These are phyloP conservation scores for Pinctada fucata DNA, from an alignment of 2,888 invertebrate genomes.

Conservation along the genomic window DNA sequence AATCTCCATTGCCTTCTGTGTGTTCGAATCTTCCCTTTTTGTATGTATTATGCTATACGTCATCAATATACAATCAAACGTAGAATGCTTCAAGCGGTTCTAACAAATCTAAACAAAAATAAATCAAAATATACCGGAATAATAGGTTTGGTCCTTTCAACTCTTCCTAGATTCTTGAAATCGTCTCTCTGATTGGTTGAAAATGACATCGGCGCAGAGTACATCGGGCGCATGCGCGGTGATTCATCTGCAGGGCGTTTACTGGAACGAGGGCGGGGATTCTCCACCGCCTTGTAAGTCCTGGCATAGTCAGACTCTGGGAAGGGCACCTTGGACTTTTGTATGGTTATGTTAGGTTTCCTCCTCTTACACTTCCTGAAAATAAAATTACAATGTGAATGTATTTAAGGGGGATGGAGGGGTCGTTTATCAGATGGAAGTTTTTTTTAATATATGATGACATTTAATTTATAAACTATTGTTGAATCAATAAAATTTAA, in stretches of 20 bases:
- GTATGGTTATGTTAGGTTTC: constrained; percentile 44
- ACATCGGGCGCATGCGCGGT: constrained; percentile 51
- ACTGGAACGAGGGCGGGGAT: constrained; percentile 69
- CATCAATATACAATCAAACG: too few species aligned
- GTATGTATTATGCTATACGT: too few species aligned
- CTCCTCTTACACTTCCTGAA: constrained; percentile 61
- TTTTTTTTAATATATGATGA: too few species aligned
- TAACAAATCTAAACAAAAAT: not conserved
- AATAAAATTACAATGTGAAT: not conserved
- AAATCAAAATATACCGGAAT: constrained; percentile 52
- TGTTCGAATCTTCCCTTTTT: too few species aligned
- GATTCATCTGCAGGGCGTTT: constrained; percentile 67
- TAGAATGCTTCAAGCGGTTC: too few species aligned
- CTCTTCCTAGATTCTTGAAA: constrained; percentile 57
- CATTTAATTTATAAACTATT: too few species aligned
- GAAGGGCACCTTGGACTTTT: constrained; percentile 47
- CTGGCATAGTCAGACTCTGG: constrained; percentile 67
- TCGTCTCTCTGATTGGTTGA: constrained; percentile 69
- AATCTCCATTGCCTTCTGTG: too few species aligned
- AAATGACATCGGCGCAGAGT: constrained; percentile 68
- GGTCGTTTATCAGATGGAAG: too few species aligned
- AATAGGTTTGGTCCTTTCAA: constrained; percentile 62
- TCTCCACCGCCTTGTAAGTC: constrained; percentile 58
- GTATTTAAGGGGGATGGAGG: not conserved
- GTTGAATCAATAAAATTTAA: too few species aligned